Percentiles rank a stretch among this genome's conserved stretches.
phyloP scores from a whole-genome alignment of 2,888 invertebrate species.

The Yponomeuta malinellus region DNA sequence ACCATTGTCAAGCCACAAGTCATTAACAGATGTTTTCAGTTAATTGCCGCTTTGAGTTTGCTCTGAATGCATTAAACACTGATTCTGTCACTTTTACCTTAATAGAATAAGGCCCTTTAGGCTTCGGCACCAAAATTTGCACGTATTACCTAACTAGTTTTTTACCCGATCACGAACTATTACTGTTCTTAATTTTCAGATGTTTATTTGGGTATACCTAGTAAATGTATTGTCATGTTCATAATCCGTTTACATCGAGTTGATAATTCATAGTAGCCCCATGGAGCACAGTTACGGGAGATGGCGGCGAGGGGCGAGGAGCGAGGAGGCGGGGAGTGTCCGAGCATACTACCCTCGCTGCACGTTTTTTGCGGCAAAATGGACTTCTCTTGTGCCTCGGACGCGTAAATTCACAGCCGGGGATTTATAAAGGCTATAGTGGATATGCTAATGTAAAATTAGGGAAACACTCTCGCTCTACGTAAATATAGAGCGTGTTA shows the following conservation, averaged over 20 bases:
- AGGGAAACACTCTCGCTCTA: background rate
- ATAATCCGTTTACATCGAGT: background rate
- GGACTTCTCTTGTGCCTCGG: slow-evolving; percentile 58
- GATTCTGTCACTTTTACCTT: too few species aligned
- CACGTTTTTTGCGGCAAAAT: slow-evolving; percentile 61
- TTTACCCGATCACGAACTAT: too few species aligned
- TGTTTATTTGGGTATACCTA: too few species aligned
- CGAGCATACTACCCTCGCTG: slow-evolving; percentile 28
- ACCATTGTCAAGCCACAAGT: too few species aligned
- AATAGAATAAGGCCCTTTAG: too few species aligned
- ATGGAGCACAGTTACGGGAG: background rate
- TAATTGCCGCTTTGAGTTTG: too few species aligned
- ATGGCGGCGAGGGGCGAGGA: background rate
- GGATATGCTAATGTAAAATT: slow-evolving; percentile 43
- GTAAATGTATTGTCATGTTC: too few species aligned
- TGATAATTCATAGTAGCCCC: background rate
- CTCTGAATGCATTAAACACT: too few species aligned
- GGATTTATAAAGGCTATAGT: slow-evolving; percentile 27
- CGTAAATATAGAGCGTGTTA: slow-evolving; percentile 1
- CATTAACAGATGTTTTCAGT: too few species aligned
- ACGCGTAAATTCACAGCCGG: slow-evolving; percentile 47
- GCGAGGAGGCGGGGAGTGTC: slow-evolving; percentile 25
- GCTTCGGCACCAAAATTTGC: too few species aligned
- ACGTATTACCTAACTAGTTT: too few species aligned
- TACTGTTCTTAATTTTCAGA: too few species aligned